Evolutionary conservation across 1,140 invertebrate genomes (phyloP), one percentile per base, ranked within the genome.

Genomic region (Orussus abietinus): DNA sequence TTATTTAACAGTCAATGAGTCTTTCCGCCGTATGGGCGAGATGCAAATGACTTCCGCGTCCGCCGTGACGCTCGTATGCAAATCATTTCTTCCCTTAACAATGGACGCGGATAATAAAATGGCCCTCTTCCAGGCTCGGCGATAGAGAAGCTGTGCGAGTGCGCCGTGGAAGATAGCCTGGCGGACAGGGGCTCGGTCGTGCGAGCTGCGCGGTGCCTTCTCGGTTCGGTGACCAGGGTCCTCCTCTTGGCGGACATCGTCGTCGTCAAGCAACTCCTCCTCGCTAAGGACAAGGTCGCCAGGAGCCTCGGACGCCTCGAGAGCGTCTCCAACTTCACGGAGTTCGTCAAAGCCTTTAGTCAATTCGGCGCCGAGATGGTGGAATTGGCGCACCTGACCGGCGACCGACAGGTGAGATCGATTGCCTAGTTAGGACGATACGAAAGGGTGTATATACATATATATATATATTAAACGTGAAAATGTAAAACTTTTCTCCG

Each of bases 291-390:
- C 69, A 97, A 96, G 81, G 94, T 89, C 40, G 85, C 86, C 17
- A 81, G 86, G 45, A 88, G 85, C 59, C 76, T 92, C 48, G 88
- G 88, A 48, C 80, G 89, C 34, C 75, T 99, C 55, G 94, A 98
- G 74, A 89, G 87, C 41, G 93, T 98, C 25, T 86, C 88, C 41
- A 97, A 94, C 75, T 98, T 98, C 67, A 96, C 93, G 5, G 96
- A 99, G 72, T 99, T 99, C 75, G 95, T 98, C 19, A 93, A 96
- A 61, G 93, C 94, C 4, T 99, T 99, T 75, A 95, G 92, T 56
- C 91, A 96, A 64, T 98, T 98, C 72, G 96, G 96, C 3, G 88
- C 86, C 6, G 93, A 98, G 67, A 98, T 99, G 95, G 94, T 98
- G 31, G 94, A 98, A 63, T 72, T 99, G 42, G 95, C 95, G 9